Conservation (phyloP, 2,888 invertebrate genomes). For the Dorcus hopei region DNA sequence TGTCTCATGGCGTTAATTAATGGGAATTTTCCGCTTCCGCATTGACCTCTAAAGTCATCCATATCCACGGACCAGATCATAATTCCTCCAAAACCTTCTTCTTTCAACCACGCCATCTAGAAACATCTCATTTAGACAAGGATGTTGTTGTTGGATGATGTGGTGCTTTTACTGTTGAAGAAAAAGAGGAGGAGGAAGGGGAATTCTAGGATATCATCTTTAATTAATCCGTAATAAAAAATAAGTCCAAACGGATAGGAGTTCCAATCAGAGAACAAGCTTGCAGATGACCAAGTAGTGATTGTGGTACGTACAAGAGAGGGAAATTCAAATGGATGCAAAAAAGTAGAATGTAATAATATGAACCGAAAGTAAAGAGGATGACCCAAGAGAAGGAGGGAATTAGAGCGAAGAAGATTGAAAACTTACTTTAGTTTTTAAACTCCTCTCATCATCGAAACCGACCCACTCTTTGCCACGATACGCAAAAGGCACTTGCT, state of each 20-base stretch:
- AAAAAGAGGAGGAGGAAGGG: too few species aligned
- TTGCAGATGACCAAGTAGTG: too few species aligned
- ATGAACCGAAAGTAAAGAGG: not conserved
- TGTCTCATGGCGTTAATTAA: conserved; percentile 83
- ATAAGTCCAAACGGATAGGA: too few species aligned
- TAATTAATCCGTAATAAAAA: too few species aligned
- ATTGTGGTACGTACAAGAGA: not conserved
- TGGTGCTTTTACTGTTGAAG: too few species aligned
- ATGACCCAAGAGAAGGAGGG: not conserved
- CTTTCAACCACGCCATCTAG: conserved; percentile 90
- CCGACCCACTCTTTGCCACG: conserved; percentile 90
- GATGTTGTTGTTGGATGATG: too few species aligned
- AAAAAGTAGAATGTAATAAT: too few species aligned
- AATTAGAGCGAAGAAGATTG: not conserved
- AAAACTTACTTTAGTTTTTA: conserved; percentile 76
- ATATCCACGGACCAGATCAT: conserved; percentile 97
- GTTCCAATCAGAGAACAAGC: too few species aligned
- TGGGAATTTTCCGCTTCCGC: conserved; percentile 88
- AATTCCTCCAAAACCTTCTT: conserved; percentile 91
- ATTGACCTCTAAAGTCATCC: conserved; percentile 91
- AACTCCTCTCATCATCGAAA: conserved; percentile 88
- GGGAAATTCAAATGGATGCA: not conserved
- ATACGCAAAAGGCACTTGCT: conserved; percentile 94
- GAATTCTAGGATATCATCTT: too few species aligned
- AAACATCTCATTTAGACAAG: conserved; percentile 11